These are phyloP conservation scores for Anastrepha obliqua DNA, from an alignment of 1,140 invertebrate genomes.

Conservation along the genomic window DNA sequence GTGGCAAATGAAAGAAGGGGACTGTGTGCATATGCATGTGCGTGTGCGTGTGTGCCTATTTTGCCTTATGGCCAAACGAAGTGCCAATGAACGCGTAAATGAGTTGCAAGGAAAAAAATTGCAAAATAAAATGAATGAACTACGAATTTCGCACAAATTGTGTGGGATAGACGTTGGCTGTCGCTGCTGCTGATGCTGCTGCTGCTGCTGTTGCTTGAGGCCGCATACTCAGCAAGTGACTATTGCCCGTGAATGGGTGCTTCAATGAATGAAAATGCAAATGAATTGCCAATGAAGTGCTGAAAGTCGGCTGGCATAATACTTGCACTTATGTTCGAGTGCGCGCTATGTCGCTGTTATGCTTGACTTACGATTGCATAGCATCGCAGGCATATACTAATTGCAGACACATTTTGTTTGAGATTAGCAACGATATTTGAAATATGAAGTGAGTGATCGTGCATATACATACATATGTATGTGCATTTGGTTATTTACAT, in stretches of 20 bases:
- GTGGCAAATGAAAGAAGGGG: not conserved
- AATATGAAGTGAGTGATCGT: not conserved
- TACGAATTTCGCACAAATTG: conserved; percentile 24
- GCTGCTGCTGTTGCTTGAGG: not conserved
- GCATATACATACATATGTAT: not conserved
- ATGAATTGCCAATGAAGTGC: conserved; percentile 24
- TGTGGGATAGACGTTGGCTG: not conserved
- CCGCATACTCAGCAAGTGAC: not conserved
- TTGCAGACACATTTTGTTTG: conserved; percentile 35
- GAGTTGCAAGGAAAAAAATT: not conserved
- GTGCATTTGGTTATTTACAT: not conserved
- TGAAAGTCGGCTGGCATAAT: conserved; percentile 17
- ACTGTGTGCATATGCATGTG: not conserved
- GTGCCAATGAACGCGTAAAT: conserved; percentile 51
- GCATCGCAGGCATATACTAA: conserved; percentile 20
- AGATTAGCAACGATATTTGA: not conserved
- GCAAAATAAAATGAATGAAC: not conserved
- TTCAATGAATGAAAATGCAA: conserved; percentile 46
- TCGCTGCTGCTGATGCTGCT: not conserved
- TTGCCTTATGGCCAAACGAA: conserved; percentile 30
- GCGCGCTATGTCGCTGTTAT: not conserved
- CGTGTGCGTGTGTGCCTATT: not conserved
- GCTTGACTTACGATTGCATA: conserved; percentile 33
- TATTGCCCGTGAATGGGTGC: conserved; percentile 1
- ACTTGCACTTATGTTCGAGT: not conserved